Percentiles rank a stretch among this genome's conserved stretches.
phyloP scores from a whole-genome alignment of 2,113 vertebrate species.

The Rhinopomastus cyanomelas region DNA sequence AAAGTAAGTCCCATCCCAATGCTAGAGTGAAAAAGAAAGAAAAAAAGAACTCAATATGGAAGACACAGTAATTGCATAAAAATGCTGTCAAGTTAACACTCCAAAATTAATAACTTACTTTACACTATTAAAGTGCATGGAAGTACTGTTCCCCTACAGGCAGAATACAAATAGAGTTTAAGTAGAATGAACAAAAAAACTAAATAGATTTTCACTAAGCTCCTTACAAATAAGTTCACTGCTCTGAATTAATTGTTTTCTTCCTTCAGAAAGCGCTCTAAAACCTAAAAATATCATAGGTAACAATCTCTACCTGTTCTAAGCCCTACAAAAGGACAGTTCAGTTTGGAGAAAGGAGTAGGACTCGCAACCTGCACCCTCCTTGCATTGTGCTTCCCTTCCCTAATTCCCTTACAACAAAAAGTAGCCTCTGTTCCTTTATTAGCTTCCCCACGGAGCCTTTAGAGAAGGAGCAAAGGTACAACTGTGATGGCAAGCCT shows the following conservation, averaged over 20 bases:
- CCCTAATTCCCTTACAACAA: fast-evolving
- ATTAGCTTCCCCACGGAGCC: background rate
- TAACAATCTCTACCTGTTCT: background rate
- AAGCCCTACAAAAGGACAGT: background rate
- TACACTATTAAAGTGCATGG: slow-evolving; percentile 11
- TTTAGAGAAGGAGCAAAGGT: background rate
- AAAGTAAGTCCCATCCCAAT: background rate
- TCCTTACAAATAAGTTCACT: background rate
- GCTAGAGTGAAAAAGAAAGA: background rate
- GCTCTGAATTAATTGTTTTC: background rate
- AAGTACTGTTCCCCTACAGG: background rate
- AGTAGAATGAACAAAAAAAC: background rate
- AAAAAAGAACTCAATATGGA: background rate
- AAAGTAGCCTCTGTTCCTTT: background rate
- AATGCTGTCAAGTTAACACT: background rate
- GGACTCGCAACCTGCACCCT: fast-evolving
- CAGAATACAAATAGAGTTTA: slow-evolving; percentile 16
- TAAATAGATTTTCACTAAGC: background rate
- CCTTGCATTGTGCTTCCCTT: background rate
- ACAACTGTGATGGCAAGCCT: background rate
- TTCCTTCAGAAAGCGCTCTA: background rate
- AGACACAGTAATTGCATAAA: background rate
- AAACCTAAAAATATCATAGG: background rate
- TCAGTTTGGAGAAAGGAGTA: fast-evolving
- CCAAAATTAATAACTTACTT: slow-evolving; percentile 31